These are phyloP conservation scores for Hyposoter dolosus DNA, from an alignment of 2,888 invertebrate species.

Conservation along the genomic window DNA sequence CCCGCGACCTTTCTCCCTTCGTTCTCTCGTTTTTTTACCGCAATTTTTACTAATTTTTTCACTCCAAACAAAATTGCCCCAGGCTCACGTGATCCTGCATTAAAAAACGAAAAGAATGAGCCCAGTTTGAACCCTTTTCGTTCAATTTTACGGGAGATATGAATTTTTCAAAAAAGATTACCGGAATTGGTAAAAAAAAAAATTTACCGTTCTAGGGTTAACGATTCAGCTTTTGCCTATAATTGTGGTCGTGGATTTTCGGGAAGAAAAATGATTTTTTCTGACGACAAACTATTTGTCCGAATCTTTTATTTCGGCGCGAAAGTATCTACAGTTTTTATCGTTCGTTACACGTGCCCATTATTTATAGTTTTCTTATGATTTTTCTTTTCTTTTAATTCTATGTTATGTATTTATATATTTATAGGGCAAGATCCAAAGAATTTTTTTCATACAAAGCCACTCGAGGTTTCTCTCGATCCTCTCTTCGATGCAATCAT, in stretches of 20 bases:
- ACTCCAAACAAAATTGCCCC: too few relatives aligned
- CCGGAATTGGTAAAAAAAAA: too few relatives aligned
- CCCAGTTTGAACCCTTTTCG: too few relatives aligned
- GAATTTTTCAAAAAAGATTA: too few relatives aligned
- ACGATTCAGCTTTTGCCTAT: neutral
- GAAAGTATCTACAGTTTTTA: constrained; percentile 43
- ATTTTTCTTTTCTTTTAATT: constrained; percentile 56
- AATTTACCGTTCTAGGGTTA: neutral
- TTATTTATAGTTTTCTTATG: constrained; percentile 42
- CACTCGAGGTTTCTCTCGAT: constrained; percentile 24
- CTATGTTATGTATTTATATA: constrained; percentile 19
- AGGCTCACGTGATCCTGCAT: too few relatives aligned
- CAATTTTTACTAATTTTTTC: too few relatives aligned
- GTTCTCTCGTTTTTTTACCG: too few relatives aligned
- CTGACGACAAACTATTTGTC: constrained; percentile 30
- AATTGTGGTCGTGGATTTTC: neutral
- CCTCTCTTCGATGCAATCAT: constrained; percentile 57
- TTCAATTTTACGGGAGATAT: too few relatives aligned
- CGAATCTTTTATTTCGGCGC: neutral
- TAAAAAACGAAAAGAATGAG: too few relatives aligned
- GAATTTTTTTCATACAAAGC: constrained; percentile 72
- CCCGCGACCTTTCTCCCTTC: too few relatives aligned
- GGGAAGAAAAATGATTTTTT: neutral
- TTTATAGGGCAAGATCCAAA: constrained; percentile 78
- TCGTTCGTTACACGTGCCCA: constrained; percentile 43